Evolutionary conservation across 2,888 invertebrate genomes (phyloP).

Genomic region (Cenopis cana): DNA sequence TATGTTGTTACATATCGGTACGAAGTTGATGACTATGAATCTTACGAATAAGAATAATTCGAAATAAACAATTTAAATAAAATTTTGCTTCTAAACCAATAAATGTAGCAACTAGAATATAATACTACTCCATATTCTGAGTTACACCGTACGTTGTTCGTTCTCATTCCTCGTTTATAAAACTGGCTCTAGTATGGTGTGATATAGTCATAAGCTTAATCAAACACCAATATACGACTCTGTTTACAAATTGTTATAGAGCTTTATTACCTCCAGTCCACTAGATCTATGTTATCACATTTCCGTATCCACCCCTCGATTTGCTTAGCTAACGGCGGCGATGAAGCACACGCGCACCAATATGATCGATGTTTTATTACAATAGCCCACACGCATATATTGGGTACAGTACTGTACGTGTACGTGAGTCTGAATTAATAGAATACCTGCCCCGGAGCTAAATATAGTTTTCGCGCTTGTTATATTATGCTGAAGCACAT

Average conservation of each 20-base stretch:
- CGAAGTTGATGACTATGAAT: no score
- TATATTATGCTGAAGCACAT: constrained; percentile 16
- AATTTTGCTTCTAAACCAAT: no score
- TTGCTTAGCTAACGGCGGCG: constrained; percentile 76
- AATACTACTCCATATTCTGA: no score
- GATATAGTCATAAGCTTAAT: constrained; percentile 5
- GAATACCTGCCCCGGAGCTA: constrained; percentile 29
- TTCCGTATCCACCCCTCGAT: constrained; percentile 76
- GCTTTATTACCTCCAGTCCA: constrained; percentile 39
- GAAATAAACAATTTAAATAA: no score
- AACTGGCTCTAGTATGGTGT: not conserved
- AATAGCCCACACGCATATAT: constrained; percentile 71
- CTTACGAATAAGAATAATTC: no score
- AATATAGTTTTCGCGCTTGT: constrained; percentile 26
- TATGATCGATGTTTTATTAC: constrained; percentile 71
- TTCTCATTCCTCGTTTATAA: not conserved
- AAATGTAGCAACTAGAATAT: no score
- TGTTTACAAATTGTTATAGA: constrained; percentile 21
- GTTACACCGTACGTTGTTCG: not conserved
- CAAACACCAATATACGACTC: constrained; percentile 12
- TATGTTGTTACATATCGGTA: no score
- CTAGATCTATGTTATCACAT: constrained; percentile 48
- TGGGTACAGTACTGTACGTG: constrained; percentile 56
- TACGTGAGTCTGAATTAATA: constrained; percentile 58
- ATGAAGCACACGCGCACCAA: constrained; percentile 58